Percentiles rank a stretch among this genome's conserved stretches.
Evolutionary conservation across 2,888 invertebrate species (phyloP).

Genomic region (Carterocephalus palaemon): DNA sequence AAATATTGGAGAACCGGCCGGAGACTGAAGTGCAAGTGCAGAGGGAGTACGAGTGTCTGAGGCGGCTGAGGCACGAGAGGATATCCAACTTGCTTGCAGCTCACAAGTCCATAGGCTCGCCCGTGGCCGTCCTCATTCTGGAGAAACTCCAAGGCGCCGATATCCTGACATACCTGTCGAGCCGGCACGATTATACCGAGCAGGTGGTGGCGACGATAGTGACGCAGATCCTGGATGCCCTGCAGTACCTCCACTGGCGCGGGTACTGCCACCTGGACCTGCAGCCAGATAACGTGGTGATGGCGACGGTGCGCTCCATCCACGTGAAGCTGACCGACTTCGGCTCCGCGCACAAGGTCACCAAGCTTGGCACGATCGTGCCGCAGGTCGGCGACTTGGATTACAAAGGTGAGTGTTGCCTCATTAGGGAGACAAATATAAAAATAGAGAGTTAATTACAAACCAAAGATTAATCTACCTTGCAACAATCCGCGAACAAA

Average conservation of each 20-base stretch:
- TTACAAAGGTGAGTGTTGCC: slow-evolving; percentile 79
- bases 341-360: slow-evolving; percentile 90
- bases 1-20: slow-evolving; percentile 85
- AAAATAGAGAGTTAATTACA: too few relatives aligned
- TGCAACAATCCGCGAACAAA: too few relatives aligned
- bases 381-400: slow-evolving; percentile 86
- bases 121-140: slow-evolving; percentile 85
- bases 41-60: slow-evolving; percentile 90
- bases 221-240: slow-evolving; percentile 90
- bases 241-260: slow-evolving; percentile 97
- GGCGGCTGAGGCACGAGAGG: slow-evolving; percentile 91
- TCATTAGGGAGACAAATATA: background rate
- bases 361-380: slow-evolving; percentile 86
- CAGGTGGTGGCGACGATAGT: slow-evolving; percentile 93
- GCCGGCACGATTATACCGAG: slow-evolving; percentile 94
- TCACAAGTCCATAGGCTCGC: slow-evolving; percentile 82
- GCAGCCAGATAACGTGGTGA: slow-evolving; percentile 96
- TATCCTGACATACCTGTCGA: slow-evolving; percentile 91
- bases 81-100: slow-evolving; percentile 87
- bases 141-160: slow-evolving; percentile 95
- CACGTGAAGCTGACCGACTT: slow-evolving; percentile 96
- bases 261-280: slow-evolving; percentile 93
- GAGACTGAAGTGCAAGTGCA: slow-evolving; percentile 83
- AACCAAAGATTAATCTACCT: too few relatives aligned
- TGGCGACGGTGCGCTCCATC: slow-evolving; percentile 90